A percentile compares a stretch with the other conserved stretches of the same genome.
phyloP scores from a whole-genome alignment of 2,797 vertebrate species.

The Tangara arthus region DNA sequence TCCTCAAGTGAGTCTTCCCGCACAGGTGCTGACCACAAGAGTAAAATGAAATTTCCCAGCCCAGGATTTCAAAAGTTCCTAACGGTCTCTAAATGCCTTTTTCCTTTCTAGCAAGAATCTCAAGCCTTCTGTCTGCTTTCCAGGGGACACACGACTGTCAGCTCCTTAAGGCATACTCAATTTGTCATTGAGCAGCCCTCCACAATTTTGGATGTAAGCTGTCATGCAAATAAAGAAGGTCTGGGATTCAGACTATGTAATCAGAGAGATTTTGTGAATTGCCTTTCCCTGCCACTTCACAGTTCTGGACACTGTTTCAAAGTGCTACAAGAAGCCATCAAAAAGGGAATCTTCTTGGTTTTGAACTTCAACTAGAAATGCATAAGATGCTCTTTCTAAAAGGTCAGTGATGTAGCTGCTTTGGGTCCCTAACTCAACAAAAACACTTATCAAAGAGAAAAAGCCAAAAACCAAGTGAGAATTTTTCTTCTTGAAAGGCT shows the following conservation, averaged over 20 bases:
- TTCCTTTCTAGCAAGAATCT: not conserved
- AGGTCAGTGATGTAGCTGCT: not conserved
- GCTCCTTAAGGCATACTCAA: not conserved
- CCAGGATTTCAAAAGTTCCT: not conserved
- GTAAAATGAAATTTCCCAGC: not conserved
- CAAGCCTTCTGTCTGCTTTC: not conserved
- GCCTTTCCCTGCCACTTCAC: not conserved
- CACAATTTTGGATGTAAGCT: not conserved
- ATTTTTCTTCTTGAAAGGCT: not conserved
- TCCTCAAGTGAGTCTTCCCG: not conserved
- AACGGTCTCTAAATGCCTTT: not conserved
- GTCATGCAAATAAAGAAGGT: not conserved
- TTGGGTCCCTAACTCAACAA: not conserved
- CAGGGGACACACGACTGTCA: not conserved
- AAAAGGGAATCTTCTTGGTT: not conserved
- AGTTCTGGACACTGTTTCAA: not conserved
- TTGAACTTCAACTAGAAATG: not conserved
- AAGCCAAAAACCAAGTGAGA: not conserved
- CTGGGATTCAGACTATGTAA: not conserved
- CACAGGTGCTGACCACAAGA: not conserved
- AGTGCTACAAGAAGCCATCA: not conserved
- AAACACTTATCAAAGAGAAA: not conserved
- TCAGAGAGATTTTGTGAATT: not conserved
- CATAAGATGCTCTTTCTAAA: not conserved
- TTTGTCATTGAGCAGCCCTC: not conserved